Conservation (phyloP, 2,113 vertebrate genomes). For the Pardalotus punctatus region DNA sequence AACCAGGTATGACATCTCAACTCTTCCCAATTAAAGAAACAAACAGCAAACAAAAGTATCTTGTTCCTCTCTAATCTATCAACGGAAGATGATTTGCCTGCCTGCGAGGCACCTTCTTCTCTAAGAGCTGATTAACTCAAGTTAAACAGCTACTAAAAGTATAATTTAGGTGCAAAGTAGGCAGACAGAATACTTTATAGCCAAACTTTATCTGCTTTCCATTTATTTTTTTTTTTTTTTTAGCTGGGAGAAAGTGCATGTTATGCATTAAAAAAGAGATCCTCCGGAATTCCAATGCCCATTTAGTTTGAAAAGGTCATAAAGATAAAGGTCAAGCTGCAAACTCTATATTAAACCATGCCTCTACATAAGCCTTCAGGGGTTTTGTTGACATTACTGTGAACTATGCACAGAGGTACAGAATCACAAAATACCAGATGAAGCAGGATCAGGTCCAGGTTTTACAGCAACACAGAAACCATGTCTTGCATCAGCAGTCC, state of each 20-base stretch:
- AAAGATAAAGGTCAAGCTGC: constrained; percentile 48
- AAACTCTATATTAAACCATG: constrained; percentile 41
- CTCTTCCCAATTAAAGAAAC: neutral
- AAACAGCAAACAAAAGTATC: neutral
- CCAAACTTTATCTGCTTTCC: neutral
- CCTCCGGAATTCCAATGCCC: constrained; percentile 19
- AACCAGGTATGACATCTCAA: neutral
- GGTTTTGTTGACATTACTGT: constrained; percentile 34
- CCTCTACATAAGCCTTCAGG: constrained; percentile 25
- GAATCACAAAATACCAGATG: constrained; percentile 4
- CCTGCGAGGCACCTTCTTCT: neutral
- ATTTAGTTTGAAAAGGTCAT: constrained; percentile 55
- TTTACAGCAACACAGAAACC: neutral
- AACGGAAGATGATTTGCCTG: neutral
- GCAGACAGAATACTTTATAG: neutral
- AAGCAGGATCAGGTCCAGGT: neutral
- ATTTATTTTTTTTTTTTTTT: neutral
- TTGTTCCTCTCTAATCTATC: neutral
- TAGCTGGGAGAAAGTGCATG: neutral
- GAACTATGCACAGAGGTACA: neutral
- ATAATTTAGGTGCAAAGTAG: neutral
- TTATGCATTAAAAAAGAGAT: constrained; percentile 7
- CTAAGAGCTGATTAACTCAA: neutral
- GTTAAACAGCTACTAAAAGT: neutral
- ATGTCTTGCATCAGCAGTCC: neutral